phyloP scores from a whole-genome alignment of 2,888 invertebrate species.

The Octonoba sinensis region DNA sequence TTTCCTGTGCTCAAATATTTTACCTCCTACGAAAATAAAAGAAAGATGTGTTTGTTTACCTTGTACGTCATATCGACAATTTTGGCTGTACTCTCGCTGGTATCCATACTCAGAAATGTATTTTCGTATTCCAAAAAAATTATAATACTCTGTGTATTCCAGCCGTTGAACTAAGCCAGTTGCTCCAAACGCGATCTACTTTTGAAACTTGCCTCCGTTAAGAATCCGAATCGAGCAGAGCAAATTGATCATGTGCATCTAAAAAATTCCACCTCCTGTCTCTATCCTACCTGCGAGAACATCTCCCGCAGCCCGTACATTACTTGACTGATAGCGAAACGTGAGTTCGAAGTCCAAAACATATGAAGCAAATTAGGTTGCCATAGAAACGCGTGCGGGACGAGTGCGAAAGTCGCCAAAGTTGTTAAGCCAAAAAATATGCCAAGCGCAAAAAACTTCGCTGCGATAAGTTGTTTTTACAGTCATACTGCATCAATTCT shows the following conservation, averaged over 20 bases:
- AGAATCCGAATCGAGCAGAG: too few relatives aligned
- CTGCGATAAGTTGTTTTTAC: background rate
- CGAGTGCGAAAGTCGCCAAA: conserved; percentile 1
- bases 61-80: conserved; percentile 52
- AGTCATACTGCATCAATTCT: too few relatives aligned
- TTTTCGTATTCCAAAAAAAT: too few relatives aligned
- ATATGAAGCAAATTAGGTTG: conserved; percentile 47
- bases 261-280: too few relatives aligned
- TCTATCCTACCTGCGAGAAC: conserved; percentile 20
- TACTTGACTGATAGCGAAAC: conserved; percentile 26
- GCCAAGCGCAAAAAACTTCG: background rate
- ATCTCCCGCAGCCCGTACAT: conserved; percentile 31
- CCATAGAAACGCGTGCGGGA: conserved; percentile 27
- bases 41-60: conserved; percentile 5
- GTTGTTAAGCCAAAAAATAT: conserved; percentile 6
- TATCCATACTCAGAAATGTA: conserved; percentile 28
- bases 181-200: too few relatives aligned
- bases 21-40: background rate
- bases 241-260: too few relatives aligned
- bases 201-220: too few relatives aligned
- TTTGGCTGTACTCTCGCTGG: conserved; percentile 42
- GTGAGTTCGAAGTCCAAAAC: conserved; percentile 43
- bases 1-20: background rate
- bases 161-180: too few relatives aligned
- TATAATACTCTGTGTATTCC: too few relatives aligned